These are phyloP conservation scores for Poeciliopsis presidionis DNA, from an alignment of 2,797 vertebrate genomes.

Conservation along the genomic window DNA sequence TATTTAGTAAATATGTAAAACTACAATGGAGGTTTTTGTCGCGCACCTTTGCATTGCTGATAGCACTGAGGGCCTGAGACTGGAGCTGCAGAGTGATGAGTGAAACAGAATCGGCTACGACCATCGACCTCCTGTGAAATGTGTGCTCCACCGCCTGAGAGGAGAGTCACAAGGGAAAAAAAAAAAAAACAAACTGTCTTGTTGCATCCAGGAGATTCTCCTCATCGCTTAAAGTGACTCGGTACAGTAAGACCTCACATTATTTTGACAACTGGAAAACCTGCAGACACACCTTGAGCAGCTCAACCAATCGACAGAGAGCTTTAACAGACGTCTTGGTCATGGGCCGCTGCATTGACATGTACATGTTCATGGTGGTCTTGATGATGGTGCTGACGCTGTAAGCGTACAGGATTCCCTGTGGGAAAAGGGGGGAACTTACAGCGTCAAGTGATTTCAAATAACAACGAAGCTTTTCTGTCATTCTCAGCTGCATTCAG, in stretches of 20 bases:
- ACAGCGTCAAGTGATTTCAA: neutral
- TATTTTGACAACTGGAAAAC: neutral
- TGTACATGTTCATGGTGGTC: slow-evolving; percentile 98
- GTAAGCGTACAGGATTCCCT: slow-evolving; percentile 98
- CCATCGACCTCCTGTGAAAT: slow-evolving; percentile 93
- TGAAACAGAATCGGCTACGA: slow-evolving; percentile 94
- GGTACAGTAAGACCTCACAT: neutral
- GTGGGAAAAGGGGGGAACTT: slow-evolving; percentile 11
- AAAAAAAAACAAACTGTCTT: neutral
- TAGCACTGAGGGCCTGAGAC: slow-evolving; percentile 91
- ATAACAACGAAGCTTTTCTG: neutral
- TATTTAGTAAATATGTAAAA: too few species aligned
- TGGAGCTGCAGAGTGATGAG: slow-evolving; percentile 96
- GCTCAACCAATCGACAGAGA: slow-evolving; percentile 92
- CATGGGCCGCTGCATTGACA: slow-evolving; percentile 98
- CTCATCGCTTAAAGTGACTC: neutral
- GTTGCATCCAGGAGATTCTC: neutral
- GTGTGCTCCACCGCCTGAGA: slow-evolving; percentile 92
- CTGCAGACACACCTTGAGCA: slow-evolving; percentile 88
- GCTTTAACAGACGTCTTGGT: slow-evolving; percentile 98
- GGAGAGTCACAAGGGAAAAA: slow-evolving; percentile 4
- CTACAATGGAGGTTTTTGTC: neutral
- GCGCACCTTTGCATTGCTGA: slow-evolving; percentile 90
- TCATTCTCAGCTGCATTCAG: neutral
- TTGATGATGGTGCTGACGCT: slow-evolving; percentile 95